Conservation (phyloP, 30 jellyfish, hydroid and myxozoan genomes). For the Pseudorhiza aurosa region DNA sequence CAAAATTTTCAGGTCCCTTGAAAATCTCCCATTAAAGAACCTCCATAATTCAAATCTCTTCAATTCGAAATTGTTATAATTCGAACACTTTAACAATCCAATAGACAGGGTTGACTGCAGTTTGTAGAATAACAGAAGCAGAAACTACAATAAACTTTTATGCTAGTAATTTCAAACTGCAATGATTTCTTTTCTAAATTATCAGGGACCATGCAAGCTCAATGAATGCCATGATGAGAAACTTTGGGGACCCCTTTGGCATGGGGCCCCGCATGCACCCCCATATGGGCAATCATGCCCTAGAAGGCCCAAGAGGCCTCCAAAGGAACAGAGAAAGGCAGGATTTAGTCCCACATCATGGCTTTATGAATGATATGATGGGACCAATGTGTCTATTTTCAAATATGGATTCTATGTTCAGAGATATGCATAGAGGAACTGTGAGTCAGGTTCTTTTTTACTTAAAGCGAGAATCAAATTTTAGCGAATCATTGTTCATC, state of each 20-base stretch:
- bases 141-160: too few species aligned
- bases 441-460: conserved; percentile 9
- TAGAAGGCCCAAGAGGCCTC: conserved; percentile 15
- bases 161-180: too few species aligned
- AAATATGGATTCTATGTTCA: conserved; percentile 69
- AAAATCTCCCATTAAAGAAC: too few species aligned
- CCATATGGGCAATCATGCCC: too few species aligned
- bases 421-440: conserved; percentile 63
- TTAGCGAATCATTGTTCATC: too few species aligned
- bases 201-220: conserved; percentile 16
- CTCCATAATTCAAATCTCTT: too few species aligned
- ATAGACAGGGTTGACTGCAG: too few species aligned
- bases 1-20: too few species aligned
- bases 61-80: too few species aligned
- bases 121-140: too few species aligned
- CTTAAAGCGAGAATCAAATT: background rate
- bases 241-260: conserved; percentile 51
- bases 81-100: too few species aligned
- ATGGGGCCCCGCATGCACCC: conserved; percentile 32
- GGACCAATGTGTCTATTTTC: conserved; percentile 45
- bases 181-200: too few species aligned
- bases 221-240: conserved; percentile 40
- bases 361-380: conserved; percentile 10
- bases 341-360: conserved; percentile 20
- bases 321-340: conserved; percentile 11